A percentile compares a stretch with the other conserved stretches of the same genome.
phyloP scores from a whole-genome alignment of 2,797 vertebrate species.

The Spinus pinus region DNA sequence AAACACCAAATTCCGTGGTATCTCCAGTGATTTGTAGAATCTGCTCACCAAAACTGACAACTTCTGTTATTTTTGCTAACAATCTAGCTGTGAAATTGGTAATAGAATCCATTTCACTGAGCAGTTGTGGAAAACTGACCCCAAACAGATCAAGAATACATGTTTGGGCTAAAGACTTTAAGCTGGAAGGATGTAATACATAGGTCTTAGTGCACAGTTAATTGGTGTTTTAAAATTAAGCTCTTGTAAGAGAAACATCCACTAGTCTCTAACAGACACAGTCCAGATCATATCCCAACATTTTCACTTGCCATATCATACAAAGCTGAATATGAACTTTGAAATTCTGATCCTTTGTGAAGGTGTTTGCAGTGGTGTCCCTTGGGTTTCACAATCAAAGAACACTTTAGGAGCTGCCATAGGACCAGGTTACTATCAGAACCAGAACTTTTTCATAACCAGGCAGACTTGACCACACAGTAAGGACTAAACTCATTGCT shows the following conservation, averaged over 20 bases:
- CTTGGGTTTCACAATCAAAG: neutral
- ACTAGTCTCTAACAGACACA: neutral
- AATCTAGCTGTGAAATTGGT: neutral
- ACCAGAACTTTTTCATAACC: neutral
- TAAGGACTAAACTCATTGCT: slow-evolving; percentile 7
- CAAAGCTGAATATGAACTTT: neutral
- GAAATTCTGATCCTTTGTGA: neutral
- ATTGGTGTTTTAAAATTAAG: neutral
- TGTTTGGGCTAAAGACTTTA: neutral
- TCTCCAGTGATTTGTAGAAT: neutral
- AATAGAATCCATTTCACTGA: neutral
- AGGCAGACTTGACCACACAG: slow-evolving; percentile 30
- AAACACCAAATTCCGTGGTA: neutral
- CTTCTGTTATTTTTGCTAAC: neutral
- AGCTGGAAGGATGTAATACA: neutral
- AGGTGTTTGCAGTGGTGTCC: neutral
- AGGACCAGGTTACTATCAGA: neutral
- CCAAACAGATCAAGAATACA: neutral
- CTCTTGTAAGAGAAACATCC: neutral
- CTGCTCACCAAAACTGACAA: neutral
- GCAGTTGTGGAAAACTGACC: neutral
- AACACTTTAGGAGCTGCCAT: neutral
- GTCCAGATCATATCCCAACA: neutral
- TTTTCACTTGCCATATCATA: neutral
- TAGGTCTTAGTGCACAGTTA: neutral